A percentile compares a stretch with the other conserved stretches of the same genome.
Evolutionary conservation across 1,140 invertebrate species (phyloP).

Genomic region (Sipha flava): DNA sequence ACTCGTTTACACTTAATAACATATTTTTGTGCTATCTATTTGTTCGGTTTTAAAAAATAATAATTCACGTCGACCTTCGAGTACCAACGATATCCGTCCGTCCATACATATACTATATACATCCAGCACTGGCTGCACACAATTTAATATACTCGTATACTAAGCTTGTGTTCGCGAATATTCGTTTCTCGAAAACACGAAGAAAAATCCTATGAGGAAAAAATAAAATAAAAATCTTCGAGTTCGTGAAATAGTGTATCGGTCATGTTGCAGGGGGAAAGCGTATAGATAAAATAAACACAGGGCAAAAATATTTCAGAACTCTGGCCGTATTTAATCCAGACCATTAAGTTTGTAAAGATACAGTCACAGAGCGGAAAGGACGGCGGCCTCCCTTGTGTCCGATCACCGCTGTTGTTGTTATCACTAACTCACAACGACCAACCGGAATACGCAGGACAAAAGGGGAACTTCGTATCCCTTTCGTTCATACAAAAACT

Average conservation of each 20-base stretch:
- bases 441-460: background rate
- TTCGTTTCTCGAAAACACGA: background rate
- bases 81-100: too few species aligned
- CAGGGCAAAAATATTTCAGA: conserved; percentile 18
- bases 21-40: background rate
- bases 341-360: conserved; percentile 26
- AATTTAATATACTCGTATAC: too few species aligned
- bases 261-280: background rate
- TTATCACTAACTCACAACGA: conserved; percentile 19
- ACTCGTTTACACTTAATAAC: background rate
- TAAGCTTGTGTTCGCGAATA: background rate
- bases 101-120: too few species aligned
- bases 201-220: background rate
- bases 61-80: background rate
- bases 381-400: conserved; percentile 6
- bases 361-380: conserved; percentile 18
- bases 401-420: background rate
- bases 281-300: conserved; percentile 8
- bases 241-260: background rate
- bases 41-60: background rate
- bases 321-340: conserved; percentile 24
- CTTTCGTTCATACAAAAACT: conserved; percentile 9
- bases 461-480: conserved; percentile 13
- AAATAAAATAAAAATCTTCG: background rate
- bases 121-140: too few species aligned